Base-by-base conservation (phyloP, 2,888 invertebrate species). In the Scaptomyza polygonia region DNA sequence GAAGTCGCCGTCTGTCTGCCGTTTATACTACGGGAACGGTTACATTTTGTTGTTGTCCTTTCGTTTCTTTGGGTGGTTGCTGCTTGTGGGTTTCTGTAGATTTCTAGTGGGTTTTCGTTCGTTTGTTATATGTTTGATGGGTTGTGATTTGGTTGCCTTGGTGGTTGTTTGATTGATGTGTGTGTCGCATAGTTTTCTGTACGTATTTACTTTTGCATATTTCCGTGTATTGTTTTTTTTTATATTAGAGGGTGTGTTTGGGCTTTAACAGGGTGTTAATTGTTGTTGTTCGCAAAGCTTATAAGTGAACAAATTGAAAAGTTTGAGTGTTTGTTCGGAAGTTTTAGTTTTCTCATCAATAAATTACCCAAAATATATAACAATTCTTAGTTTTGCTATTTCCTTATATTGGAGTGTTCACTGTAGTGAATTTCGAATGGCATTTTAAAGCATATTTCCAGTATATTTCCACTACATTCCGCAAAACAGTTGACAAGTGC, bases 141-240 rank as follows among this genome's bases (percentile, higher is more conserved):
- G 66, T 63, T 75, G 48, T 84, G 80, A 83, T 83, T 85, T 81
- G 85, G 68, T 74, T 80, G 77, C 81, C 75, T 69, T 75, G 86
- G 83, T 88, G 88, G 88, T 84, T 83, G 83, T 82, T 87, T 85
- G 82, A 83, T n/a, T n/a, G n/a, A n/a, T n/a, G n/a, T 83, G 78
- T 86, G 65, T 86, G 67, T 79, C 72, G 69, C 67, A 67, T 75
- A 62, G 58, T 62, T 64, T 54, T 48, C 42, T 30, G 29, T 67
- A 51, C 25, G 29, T 67, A 51, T 58, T 54, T 67, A 47, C 56
- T 40, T 39, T 45, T 47, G 36, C 53, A 29, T 45, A 34, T 59
- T 52, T 27, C 45, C 44, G 16, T 36, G 27, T 40, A 4, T 45
- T 51, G 27, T 16, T 6, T 36, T 18, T 25, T n/a, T 16, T 1